phyloP scores from a whole-genome alignment of 64 coral and sea anemone species.

The Porites lutea region DNA sequence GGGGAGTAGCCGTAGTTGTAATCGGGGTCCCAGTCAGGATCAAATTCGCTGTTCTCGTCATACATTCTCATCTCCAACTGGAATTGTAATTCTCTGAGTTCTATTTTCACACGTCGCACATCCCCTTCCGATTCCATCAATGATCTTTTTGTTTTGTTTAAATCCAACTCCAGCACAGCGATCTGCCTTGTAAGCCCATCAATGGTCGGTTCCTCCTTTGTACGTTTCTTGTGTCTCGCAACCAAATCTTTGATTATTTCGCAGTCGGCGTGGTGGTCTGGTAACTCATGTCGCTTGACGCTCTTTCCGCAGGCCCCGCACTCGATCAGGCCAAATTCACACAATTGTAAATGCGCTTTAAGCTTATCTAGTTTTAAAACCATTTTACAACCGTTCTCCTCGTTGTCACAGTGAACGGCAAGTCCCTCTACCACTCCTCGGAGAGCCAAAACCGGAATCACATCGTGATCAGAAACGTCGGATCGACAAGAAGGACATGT shows the following conservation, averaged over 20 bases:
- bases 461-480: constrained; percentile 41
- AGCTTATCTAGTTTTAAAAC: constrained; percentile 90
- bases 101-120: constrained; percentile 77
- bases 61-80: constrained; percentile 63
- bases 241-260: constrained; percentile 70
- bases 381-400: constrained; percentile 94
- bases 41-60: constrained; percentile 73
- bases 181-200: constrained; percentile 83
- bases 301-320: constrained; percentile 84
- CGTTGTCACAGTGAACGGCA: constrained; percentile 78
- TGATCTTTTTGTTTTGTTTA: constrained; percentile 88
- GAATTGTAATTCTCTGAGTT: constrained; percentile 77
- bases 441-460: constrained; percentile 82
- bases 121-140: constrained; percentile 85
- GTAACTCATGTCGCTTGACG: constrained; percentile 68
- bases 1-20: constrained; percentile 98
- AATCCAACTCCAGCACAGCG: constrained; percentile 86
- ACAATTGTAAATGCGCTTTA: constrained; percentile 65
- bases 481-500: constrained; percentile 83
- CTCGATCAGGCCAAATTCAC: constrained; percentile 76
- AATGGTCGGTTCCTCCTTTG: constrained; percentile 61
- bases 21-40: constrained; percentile 92
- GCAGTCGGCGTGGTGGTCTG: constrained; percentile 76
- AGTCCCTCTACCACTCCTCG: constrained; percentile 89
- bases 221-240: constrained; percentile 55